Evolutionary conservation across 2,113 vertebrate genomes (phyloP).

Genomic region (Apodemus speciosus): DNA sequence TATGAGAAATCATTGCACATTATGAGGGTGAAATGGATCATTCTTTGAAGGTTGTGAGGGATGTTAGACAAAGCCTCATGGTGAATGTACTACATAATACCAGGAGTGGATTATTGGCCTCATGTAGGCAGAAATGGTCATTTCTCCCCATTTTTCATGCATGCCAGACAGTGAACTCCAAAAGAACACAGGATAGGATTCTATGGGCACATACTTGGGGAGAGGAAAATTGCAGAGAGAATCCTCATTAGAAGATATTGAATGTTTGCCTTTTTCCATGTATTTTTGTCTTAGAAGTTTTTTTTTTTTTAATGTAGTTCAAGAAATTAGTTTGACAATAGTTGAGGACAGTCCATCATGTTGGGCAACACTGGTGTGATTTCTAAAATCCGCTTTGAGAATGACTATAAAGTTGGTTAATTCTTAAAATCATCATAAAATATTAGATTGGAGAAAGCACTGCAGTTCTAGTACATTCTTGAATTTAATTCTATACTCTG

Average conservation of each 20-base stretch:
- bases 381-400: neutral
- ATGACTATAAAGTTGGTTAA: neutral
- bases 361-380: neutral
- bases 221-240: neutral
- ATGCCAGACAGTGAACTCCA: too few species aligned
- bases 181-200: neutral
- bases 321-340: neutral
- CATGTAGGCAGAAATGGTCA: neutral
- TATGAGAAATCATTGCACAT: neutral
- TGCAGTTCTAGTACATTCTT: neutral
- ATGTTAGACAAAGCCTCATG: neutral
- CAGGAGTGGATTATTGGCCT: neutral
- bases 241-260: neutral
- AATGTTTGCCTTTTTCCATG: neutral
- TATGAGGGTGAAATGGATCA: neutral
- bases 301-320: neutral
- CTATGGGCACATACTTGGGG: neutral
- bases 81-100: neutral
- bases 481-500: neutral
- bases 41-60: neutral
- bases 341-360: neutral
- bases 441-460: neutral
- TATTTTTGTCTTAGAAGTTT: neutral
- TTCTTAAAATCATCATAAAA: neutral
- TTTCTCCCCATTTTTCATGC: neutral